Conservation (phyloP, 1,140 invertebrate species). For the Spodoptera frugiperda region DNA sequence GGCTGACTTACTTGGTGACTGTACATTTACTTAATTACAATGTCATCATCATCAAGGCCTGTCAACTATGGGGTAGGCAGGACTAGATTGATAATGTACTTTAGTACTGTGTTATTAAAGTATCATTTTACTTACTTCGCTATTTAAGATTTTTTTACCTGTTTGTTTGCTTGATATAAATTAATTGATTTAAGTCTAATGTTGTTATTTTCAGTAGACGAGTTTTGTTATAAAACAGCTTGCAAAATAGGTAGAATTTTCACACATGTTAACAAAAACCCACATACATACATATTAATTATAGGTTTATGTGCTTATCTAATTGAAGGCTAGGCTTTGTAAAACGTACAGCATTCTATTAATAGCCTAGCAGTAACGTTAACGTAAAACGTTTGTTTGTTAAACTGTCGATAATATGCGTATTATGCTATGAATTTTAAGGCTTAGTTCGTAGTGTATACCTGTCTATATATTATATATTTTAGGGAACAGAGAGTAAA, state of each 20-base stretch:
- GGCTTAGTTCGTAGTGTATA: too few species aligned
- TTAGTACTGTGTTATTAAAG: slow-evolving; percentile 6
- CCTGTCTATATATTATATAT: too few species aligned
- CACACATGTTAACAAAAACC: background rate
- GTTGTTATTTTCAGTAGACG: too few species aligned
- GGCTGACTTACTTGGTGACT: too few species aligned
- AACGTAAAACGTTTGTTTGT: background rate
- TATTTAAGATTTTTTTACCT: background rate
- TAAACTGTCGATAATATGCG: background rate
- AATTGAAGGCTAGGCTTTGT: slow-evolving; percentile 8
- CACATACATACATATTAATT: background rate
- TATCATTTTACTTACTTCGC: background rate
- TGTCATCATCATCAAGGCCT: slow-evolving; percentile 17
- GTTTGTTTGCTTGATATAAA: background rate
- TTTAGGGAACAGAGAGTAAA: too few species aligned
- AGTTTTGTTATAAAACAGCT: too few species aligned
- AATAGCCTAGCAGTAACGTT: background rate
- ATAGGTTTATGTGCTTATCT: slow-evolving; percentile 3
- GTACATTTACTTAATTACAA: slow-evolving; percentile 18
- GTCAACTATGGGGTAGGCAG: background rate
- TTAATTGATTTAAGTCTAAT: background rate
- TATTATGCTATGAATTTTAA: too few species aligned
- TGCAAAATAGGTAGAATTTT: background rate
- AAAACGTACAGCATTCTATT: background rate
- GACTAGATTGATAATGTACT: slow-evolving; percentile 1